Evolutionary conservation across 2,113 vertebrate genomes (phyloP).

Genomic region (Takifugu bimaculatus): DNA sequence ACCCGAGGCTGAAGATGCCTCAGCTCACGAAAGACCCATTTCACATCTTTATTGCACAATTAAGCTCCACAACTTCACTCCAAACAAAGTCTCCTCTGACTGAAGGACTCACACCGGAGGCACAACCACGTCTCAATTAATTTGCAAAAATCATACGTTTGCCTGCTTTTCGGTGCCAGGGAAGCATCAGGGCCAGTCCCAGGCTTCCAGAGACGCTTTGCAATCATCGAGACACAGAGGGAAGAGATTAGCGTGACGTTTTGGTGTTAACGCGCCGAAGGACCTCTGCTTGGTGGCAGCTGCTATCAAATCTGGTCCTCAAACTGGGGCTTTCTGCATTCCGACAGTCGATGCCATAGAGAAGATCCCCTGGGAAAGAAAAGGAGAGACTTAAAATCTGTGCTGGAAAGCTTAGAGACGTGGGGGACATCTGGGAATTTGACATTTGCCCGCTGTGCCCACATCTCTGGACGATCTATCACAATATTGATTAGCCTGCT

Average conservation of each 20-base stretch:
- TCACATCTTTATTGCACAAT: too few relatives aligned
- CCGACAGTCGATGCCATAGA: too few relatives aligned
- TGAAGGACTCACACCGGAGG: background rate
- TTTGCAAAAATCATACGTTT: background rate
- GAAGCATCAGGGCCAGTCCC: background rate
- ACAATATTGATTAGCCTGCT: conserved; percentile 22
- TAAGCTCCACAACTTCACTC: too few relatives aligned
- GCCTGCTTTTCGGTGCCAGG: background rate
- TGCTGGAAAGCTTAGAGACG: conserved; percentile 1
- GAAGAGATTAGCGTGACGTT: background rate
- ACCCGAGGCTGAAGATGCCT: too few relatives aligned
- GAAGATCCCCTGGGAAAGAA: background rate
- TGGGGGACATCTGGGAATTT: background rate
- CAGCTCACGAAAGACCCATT: too few relatives aligned
- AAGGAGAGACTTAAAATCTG: background rate
- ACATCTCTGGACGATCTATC: conserved; percentile 12
- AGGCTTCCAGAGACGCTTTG: conserved; percentile 2
- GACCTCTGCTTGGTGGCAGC: background rate
- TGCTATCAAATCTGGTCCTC: background rate
- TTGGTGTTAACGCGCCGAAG: background rate
- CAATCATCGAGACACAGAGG: conserved; percentile 26
- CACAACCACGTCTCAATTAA: conserved; percentile 20
- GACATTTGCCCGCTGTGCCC: conserved; percentile 14
- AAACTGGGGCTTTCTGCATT: too few relatives aligned
- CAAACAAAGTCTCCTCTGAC: too few relatives aligned